phyloP scores from a whole-genome alignment of 2,888 invertebrate species.

The Plutella xylostella region DNA sequence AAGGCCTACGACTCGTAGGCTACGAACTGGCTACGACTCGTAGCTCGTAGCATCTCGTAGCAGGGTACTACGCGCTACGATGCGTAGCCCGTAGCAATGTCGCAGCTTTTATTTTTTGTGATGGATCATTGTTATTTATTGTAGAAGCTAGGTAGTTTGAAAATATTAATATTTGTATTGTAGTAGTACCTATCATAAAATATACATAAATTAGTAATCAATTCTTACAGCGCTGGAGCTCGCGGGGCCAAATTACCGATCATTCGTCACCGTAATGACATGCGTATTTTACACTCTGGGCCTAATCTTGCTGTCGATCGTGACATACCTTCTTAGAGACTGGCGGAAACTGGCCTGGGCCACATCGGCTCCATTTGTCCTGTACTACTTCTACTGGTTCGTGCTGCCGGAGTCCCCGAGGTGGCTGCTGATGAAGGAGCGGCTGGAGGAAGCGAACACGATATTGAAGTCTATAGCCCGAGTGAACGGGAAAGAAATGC shows the following conservation, averaged over 20 bases:
- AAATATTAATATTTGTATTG: background rate
- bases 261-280: conserved; percentile 93
- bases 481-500: conserved; percentile 81
- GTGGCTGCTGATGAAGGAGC: conserved; percentile 88
- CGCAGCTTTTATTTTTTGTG: conserved; percentile 8
- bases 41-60: too few species aligned
- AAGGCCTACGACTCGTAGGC: too few species aligned
- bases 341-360: conserved; percentile 85
- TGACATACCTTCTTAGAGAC: conserved; percentile 87
- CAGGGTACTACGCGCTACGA: too few species aligned
- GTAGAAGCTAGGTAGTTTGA: too few species aligned
- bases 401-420: conserved; percentile 91
- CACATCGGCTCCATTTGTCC: conserved; percentile 86
- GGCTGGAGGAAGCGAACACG: conserved; percentile 83
- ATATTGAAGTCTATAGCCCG: conserved; percentile 83
- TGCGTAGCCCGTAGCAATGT: too few species aligned
- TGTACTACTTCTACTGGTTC: conserved; percentile 88
- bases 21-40: too few species aligned
- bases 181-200: background rate
- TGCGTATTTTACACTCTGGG: conserved; percentile 92
- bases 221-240: conserved; percentile 84
- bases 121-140: too few species aligned
- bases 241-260: conserved; percentile 91
- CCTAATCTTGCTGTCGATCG: conserved; percentile 82
- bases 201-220: too few species aligned